A percentile compares a stretch with the other conserved stretches of the same genome.
Evolutionary conservation across 2,113 vertebrate genomes (phyloP).

Genomic region (Leptodactylus fuscus): DNA sequence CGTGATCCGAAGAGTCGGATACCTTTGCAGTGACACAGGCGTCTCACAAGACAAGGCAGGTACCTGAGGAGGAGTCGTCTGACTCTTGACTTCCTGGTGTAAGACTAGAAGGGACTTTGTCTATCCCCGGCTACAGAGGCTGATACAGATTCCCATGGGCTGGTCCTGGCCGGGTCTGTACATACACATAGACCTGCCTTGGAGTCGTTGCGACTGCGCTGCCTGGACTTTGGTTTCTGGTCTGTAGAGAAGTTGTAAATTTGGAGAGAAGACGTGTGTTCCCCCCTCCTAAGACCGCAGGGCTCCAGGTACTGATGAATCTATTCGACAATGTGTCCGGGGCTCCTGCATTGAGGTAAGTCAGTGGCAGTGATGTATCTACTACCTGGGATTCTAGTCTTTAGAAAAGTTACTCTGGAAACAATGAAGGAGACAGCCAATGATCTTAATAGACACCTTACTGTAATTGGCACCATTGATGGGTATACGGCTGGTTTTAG

Average conservation of each 20-base stretch:
- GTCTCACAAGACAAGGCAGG: conserved; percentile 20
- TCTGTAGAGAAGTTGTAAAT: not conserved
- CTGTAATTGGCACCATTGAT: too few relatives aligned
- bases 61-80: conserved; percentile 28
- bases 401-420: too few relatives aligned
- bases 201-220: too few relatives aligned
- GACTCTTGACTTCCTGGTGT: conserved; percentile 13
- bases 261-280: not conserved
- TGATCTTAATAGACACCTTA: too few relatives aligned
- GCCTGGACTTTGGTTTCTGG: not conserved
- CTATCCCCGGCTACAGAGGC: not conserved
- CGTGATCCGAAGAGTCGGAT: not conserved
- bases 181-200: not conserved
- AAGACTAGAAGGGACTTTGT: not conserved
- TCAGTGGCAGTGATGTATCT: not conserved
- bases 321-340: conserved; percentile 15
- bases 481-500: too few relatives aligned
- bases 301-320: conserved; percentile 36
- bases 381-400: not conserved
- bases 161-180: not conserved
- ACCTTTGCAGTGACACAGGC: not conserved
- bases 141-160: not conserved
- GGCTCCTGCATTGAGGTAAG: conserved; percentile 42
- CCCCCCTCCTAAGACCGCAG: not conserved
- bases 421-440: too few relatives aligned